Percentiles rank a stretch among this genome's conserved stretches.
These are phyloP conservation scores for Myotis planiceps DNA, from an alignment of 2,797 vertebrate genomes.

Conservation along the genomic window DNA sequence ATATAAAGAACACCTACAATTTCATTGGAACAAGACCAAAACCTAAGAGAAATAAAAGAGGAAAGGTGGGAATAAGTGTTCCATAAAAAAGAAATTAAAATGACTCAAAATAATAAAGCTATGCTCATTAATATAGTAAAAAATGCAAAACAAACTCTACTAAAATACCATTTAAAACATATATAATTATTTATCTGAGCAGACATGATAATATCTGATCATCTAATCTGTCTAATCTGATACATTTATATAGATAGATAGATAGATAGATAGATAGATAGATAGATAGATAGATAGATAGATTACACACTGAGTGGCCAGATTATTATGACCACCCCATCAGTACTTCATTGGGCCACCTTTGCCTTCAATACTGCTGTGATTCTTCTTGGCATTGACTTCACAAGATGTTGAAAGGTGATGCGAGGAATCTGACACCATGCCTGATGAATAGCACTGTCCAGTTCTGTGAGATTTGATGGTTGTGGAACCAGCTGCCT, in stretches of 20 bases:
- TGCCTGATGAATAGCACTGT: too few species aligned
- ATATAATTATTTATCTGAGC: neutral
- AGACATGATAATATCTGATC: neutral
- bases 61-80: neutral
- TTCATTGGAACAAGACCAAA: neutral
- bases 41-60: neutral
- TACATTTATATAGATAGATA: neutral
- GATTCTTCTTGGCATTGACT: too few species aligned
- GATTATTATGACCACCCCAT: too few species aligned
- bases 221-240: neutral
- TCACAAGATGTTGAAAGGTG: too few species aligned
- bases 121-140: neutral
- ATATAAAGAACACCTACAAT: neutral
- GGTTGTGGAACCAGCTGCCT: too few species aligned
- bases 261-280: too few species aligned
- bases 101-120: neutral
- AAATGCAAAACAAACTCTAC: neutral
- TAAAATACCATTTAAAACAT: neutral
- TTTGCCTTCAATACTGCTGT: too few species aligned
- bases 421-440: too few species aligned
- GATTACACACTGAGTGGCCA: too few species aligned
- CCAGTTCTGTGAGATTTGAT: too few species aligned
- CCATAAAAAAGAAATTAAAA: neutral
- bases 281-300: too few species aligned
- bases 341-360: too few species aligned